phyloP scores from a whole-genome alignment of 2,113 vertebrate genomes.

The Campylomormyrus tamandua region DNA sequence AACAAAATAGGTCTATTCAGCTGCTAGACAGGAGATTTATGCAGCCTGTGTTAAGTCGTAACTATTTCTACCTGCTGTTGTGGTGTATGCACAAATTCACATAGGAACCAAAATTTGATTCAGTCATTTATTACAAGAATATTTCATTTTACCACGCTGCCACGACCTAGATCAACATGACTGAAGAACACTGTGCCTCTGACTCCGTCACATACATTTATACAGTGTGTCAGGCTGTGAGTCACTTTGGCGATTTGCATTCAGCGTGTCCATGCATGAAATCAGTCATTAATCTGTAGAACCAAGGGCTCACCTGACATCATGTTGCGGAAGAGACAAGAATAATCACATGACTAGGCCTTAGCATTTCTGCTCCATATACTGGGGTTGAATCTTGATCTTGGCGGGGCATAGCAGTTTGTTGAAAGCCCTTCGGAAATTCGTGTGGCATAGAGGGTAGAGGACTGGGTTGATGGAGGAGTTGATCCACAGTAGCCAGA shows the following conservation, averaged over 20 bases:
- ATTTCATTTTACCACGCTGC: not conserved
- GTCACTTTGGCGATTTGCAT: not conserved
- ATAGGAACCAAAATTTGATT: not conserved
- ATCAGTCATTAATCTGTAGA: not conserved
- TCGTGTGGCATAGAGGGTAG: constrained; percentile 60
- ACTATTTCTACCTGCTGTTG: not conserved
- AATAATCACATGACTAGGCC: not conserved
- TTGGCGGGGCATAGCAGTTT: constrained; percentile 61
- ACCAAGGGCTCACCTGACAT: not conserved
- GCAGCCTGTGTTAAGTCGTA: not conserved
- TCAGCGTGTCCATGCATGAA: not conserved
- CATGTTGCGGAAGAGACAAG: not conserved
- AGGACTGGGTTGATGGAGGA: constrained; percentile 64
- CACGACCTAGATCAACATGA: not conserved
- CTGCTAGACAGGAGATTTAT: not conserved
- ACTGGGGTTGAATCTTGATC: constrained; percentile 61
- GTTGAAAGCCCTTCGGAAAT: constrained; percentile 62
- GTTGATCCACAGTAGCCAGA: constrained; percentile 68
- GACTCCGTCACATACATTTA: not conserved
- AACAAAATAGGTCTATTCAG: not conserved
- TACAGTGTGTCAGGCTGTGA: not conserved
- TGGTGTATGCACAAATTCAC: not conserved
- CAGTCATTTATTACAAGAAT: not conserved
- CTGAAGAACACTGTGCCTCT: not conserved
- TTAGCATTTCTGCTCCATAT: constrained; percentile 49